A percentile compares a stretch with the other conserved stretches of the same genome.
phyloP scores from a whole-genome alignment of 2,888 invertebrate genomes.

The Apotomis betuletana region DNA sequence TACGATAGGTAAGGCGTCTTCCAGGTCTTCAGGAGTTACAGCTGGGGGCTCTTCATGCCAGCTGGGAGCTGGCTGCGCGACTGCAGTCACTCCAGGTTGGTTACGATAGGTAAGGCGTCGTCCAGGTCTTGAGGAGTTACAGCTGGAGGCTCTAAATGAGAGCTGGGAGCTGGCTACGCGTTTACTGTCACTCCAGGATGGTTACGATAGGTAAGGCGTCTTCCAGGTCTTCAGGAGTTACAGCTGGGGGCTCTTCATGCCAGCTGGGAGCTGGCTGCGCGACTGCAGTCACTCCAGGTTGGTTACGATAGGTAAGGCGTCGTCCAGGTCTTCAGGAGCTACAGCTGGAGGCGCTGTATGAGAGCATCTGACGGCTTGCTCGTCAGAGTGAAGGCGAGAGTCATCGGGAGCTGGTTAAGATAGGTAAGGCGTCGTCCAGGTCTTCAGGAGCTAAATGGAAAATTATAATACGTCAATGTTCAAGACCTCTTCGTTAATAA shows the following conservation, averaged over 20 bases:
- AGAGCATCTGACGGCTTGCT: conserved; percentile 91
- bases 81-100: no score
- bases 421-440: conserved; percentile 72
- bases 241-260: conserved; percentile 82
- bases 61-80: no score
- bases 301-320: no score
- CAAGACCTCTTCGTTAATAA: no score
- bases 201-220: no score
- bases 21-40: conserved; percentile 90
- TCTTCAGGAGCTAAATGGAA: conserved; percentile 51
- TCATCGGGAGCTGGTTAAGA: conserved; percentile 89
- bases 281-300: no score
- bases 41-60: no score
- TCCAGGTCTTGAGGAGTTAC: conserved; percentile 89
- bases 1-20: no score
- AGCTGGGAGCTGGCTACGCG: conserved; percentile 71
- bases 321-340: conserved; percentile 87
- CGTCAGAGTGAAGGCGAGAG: conserved; percentile 69
- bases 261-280: neutral
- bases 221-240: conserved; percentile 87
- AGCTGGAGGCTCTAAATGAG: conserved; percentile 87
- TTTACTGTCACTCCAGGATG: no score
- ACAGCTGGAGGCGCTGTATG: conserved; percentile 87
- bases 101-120: no score
- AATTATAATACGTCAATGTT: no score